phyloP scores from a whole-genome alignment of 1,140 invertebrate species.

The Copidosoma floridanum region DNA sequence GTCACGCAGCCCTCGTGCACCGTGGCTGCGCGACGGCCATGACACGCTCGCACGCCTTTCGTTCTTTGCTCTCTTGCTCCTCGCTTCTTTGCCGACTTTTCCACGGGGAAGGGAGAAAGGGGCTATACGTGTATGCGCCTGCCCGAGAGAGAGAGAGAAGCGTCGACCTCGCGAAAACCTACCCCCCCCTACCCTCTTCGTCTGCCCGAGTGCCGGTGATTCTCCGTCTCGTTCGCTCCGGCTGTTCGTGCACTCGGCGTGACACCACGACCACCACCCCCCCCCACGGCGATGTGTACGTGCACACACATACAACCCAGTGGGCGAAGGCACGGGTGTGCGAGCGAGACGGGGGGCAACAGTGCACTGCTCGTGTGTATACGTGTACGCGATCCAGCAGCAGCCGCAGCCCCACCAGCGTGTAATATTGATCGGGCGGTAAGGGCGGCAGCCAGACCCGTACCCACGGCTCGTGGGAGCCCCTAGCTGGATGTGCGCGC shows the following conservation, averaged over 20 bases:
- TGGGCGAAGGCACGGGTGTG: no score
- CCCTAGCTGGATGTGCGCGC: not conserved
- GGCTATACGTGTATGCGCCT: not conserved
- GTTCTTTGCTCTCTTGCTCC: no score
- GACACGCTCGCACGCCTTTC: no score
- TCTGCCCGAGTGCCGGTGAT: not conserved
- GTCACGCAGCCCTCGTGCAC: no score
- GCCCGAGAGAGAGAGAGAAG: conserved; percentile 26
- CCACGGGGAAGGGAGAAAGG: no score
- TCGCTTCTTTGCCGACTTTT: no score
- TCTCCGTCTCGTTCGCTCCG: not conserved
- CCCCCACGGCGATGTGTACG: no score
- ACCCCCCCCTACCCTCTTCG: conserved; percentile 21
- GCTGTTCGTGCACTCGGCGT: not conserved
- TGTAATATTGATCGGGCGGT: conserved; percentile 56
- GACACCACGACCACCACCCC: not conserved
- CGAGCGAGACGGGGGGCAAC: not conserved
- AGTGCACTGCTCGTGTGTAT: not conserved
- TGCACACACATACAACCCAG: no score
- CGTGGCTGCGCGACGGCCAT: no score
- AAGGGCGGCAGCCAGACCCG: conserved; percentile 51
- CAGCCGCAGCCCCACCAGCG: conserved; percentile 48
- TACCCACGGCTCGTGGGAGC: conserved; percentile 34
- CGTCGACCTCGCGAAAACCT: conserved; percentile 33
- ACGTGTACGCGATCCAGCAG: conserved; percentile 3